Base-by-base conservation (phyloP, 1,140 invertebrate genomes). In the Drosophila pseudoobscura region DNA sequence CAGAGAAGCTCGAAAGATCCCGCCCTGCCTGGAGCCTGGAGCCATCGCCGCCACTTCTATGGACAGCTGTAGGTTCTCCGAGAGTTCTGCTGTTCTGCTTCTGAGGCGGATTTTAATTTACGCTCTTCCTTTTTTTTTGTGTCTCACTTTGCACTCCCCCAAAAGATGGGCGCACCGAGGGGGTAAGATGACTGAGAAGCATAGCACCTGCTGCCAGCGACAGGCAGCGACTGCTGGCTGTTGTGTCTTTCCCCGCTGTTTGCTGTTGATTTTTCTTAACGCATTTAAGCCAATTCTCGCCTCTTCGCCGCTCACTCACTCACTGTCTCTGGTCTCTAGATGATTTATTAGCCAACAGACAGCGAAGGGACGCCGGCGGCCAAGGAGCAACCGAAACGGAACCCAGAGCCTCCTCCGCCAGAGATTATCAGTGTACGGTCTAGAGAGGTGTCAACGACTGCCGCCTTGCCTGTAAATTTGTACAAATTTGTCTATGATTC, bases 201-300 rank as follows among this genome's bases (percentile, higher is more conserved):
- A 11, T 22, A 75, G 65, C 77, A 80, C 77, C 78, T 80, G 77
- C 77, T 80, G 77, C 64, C 65, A 57, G 20, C 52, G 76, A 60
- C 76, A 55, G 39, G 11, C 35, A 39, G 35, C 35, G 35, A 39
- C 35, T 39, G 35, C 35, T 11, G 31, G 9, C 31, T 35, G 31
- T 45, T 35, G 31, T 45, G 13, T 53, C 44, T 13, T 15, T 9
- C 26, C 31, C 29, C 35, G 41, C 22, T 55, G 3, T 45, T 63
- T 43, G 58, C 77, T 80, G 78, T 75, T 83, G 70, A 78, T 82
- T 75, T 83, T 59, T 43, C 66, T 15, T 54, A 84, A 84, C 75
- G 76, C 80, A 79, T 71, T 78, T 84, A 83, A 83, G 80, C 80
- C 80, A 84, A 79, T 78, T 75, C 77, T 63, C 75, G 65, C 71